A percentile compares a stretch with the other conserved stretches of the same genome.
These are phyloP conservation scores for Araneus ventricosus DNA, from an alignment of 1,140 invertebrate species.

Conservation along the genomic window DNA sequence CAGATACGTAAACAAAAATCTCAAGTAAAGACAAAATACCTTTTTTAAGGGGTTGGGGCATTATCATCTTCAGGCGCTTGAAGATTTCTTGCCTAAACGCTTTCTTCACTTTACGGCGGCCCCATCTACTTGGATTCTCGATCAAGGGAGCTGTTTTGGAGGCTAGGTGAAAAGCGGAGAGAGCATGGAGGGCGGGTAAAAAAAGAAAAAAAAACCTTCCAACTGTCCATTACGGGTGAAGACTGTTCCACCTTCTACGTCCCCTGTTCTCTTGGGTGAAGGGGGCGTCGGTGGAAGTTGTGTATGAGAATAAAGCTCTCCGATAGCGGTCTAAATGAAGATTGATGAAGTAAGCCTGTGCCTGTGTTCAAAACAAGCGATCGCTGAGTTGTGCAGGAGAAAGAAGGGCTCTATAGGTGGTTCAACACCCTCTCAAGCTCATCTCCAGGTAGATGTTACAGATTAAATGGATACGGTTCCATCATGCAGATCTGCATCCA, in stretches of 20 bases:
- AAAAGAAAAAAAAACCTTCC: conserved; percentile 35
- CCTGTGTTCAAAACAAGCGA: conserved; percentile 67
- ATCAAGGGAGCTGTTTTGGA: conserved; percentile 71
- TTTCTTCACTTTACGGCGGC: conserved; percentile 69
- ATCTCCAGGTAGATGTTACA: conserved; percentile 49
- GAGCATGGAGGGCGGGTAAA: background rate
- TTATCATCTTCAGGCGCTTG: conserved; percentile 59
- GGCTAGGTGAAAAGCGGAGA: conserved; percentile 35
- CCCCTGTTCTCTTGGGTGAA: conserved; percentile 48
- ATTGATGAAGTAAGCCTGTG: conserved; percentile 71
- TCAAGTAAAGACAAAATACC: conserved; percentile 59
- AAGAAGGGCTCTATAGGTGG: conserved; percentile 58
- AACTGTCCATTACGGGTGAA: conserved; percentile 73
- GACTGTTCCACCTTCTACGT: conserved; percentile 60
- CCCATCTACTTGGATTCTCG: conserved; percentile 58
- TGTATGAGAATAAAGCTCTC: conserved; percentile 72
- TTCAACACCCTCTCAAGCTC: conserved; percentile 61
- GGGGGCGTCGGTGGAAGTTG: conserved; percentile 50
- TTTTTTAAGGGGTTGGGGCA: conserved; percentile 44
- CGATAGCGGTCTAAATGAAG: conserved; percentile 72
- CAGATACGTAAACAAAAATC: conserved; percentile 59
- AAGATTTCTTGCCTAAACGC: conserved; percentile 65
- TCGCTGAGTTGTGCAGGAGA: conserved; percentile 24
- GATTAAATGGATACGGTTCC: conserved; percentile 51
- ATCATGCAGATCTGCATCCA: conserved; percentile 40